Evolutionary conservation across 2,888 invertebrate species (phyloP).

Genomic region (Hemithea aestivaria): DNA sequence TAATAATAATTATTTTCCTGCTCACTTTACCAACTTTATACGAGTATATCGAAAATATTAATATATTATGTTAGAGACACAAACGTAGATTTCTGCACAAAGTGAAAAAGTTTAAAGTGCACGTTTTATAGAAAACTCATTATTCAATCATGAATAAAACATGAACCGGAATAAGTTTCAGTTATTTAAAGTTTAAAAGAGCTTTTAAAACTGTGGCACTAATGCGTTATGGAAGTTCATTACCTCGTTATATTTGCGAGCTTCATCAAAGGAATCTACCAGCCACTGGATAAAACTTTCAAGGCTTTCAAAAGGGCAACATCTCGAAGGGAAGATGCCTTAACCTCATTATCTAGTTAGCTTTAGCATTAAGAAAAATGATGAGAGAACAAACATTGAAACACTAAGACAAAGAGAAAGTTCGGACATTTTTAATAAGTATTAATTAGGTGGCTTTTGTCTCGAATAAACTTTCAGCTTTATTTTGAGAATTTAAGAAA

Average conservation of each 20-base stretch:
- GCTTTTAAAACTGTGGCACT: conserved; percentile 17
- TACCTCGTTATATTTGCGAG: conserved; percentile 33
- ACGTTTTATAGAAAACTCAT: too few relatives aligned
- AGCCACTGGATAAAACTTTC: conserved; percentile 28
- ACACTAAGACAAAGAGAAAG: neutral
- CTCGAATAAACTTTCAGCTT: too few relatives aligned
- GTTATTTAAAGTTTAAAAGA: neutral
- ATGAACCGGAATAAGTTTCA: neutral
- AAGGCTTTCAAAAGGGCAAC: conserved; percentile 15
- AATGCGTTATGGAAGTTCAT: conserved; percentile 38
- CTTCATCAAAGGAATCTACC: conserved; percentile 28
- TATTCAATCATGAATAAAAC: neutral
- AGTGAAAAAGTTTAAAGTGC: too few relatives aligned
- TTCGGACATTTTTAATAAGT: neutral
- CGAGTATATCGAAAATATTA: too few relatives aligned
- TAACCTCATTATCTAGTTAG: conserved; percentile 11
- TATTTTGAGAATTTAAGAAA: too few relatives aligned
- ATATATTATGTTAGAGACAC: too few relatives aligned
- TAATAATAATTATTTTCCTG: too few relatives aligned
- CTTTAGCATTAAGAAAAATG: conserved; percentile 3
- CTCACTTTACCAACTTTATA: too few relatives aligned
- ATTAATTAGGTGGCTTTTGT: too few relatives aligned
- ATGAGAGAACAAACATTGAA: conserved; percentile 2
- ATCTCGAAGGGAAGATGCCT: conserved; percentile 12
- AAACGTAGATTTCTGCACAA: too few relatives aligned